A percentile compares a stretch with the other conserved stretches of the same genome.
phyloP scores from a whole-genome alignment of 2,888 invertebrate genomes.

The Polylopha cassiicola region DNA sequence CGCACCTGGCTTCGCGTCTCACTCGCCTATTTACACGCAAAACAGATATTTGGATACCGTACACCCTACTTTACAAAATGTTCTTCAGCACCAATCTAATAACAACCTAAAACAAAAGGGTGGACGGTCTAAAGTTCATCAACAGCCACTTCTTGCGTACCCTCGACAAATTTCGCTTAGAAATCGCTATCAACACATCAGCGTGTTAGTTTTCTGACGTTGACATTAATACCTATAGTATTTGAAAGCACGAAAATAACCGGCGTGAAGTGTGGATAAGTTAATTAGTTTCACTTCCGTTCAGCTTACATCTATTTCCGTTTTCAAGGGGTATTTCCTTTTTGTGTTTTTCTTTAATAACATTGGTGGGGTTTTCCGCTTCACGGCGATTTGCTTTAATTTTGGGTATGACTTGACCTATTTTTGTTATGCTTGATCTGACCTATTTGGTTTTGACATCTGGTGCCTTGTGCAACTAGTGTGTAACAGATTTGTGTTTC shows the following conservation, averaged over 20 bases:
- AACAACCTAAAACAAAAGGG: slow-evolving; percentile 31
- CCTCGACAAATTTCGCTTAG: slow-evolving; percentile 54
- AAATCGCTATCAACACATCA: slow-evolving; percentile 61
- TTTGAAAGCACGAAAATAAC: slow-evolving; percentile 71
- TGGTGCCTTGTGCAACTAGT: too few relatives aligned
- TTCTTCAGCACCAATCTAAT: slow-evolving; percentile 32
- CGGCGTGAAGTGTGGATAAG: slow-evolving; percentile 68
- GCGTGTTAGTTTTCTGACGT: slow-evolving; percentile 58
- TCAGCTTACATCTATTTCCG: slow-evolving; percentile 74
- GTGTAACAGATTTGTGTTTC: too few relatives aligned
- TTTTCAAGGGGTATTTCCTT: slow-evolving; percentile 67
- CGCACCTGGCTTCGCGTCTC: slow-evolving; percentile 71
- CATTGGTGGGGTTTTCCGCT: slow-evolving; percentile 54
- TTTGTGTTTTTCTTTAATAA: slow-evolving; percentile 67
- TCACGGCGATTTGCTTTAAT: slow-evolving; percentile 24
- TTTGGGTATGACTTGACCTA: too few relatives aligned
- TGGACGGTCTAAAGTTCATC: slow-evolving; percentile 36
- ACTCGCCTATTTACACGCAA: slow-evolving; percentile 72
- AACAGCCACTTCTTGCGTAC: slow-evolving; percentile 36
- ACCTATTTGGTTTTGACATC: too few relatives aligned
- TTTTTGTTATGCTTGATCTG: too few relatives aligned
- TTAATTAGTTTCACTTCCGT: slow-evolving; percentile 76
- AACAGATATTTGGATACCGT: slow-evolving; percentile 69
- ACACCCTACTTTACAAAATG: slow-evolving; percentile 50
- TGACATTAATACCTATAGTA: slow-evolving; percentile 68